These are phyloP conservation scores for Papilio aristodemus DNA, from an alignment of 1,140 invertebrate genomes.

Conservation along the genomic window DNA sequence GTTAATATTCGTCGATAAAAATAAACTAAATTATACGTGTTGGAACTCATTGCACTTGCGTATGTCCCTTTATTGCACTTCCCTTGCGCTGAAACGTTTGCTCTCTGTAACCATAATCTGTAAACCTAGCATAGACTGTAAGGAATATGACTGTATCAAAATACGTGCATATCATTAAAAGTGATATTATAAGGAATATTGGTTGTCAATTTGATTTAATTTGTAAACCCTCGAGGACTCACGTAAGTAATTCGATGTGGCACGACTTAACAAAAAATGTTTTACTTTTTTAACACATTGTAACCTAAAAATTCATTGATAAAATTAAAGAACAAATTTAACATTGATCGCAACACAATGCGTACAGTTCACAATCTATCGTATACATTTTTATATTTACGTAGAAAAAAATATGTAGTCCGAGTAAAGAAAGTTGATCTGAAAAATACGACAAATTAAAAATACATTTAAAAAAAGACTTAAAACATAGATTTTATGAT, in stretches of 20 bases:
- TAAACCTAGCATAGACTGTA: constrained; percentile 39
- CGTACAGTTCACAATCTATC: too few species aligned
- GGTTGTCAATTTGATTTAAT: constrained; percentile 42
- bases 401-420: too few species aligned
- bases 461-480: too few species aligned
- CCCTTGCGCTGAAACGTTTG: background rate
- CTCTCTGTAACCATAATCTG: background rate
- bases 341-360: too few species aligned
- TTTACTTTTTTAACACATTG: too few species aligned
- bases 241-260: background rate
- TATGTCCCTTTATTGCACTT: constrained; percentile 1
- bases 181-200: constrained; percentile 55
- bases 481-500: too few species aligned
- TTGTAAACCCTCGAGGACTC: background rate
- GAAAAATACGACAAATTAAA: too few species aligned
- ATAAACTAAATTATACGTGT: background rate
- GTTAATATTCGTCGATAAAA: background rate
- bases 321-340: too few species aligned
- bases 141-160: constrained; percentile 67
- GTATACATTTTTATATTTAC: too few species aligned
- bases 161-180: constrained; percentile 72
- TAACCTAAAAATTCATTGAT: too few species aligned
- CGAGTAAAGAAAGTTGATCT: too few species aligned
- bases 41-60: background rate
- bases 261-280: too few species aligned